These are phyloP conservation scores for Alethe castanea DNA, from an alignment of 2,113 vertebrate species.

Conservation along the genomic window DNA sequence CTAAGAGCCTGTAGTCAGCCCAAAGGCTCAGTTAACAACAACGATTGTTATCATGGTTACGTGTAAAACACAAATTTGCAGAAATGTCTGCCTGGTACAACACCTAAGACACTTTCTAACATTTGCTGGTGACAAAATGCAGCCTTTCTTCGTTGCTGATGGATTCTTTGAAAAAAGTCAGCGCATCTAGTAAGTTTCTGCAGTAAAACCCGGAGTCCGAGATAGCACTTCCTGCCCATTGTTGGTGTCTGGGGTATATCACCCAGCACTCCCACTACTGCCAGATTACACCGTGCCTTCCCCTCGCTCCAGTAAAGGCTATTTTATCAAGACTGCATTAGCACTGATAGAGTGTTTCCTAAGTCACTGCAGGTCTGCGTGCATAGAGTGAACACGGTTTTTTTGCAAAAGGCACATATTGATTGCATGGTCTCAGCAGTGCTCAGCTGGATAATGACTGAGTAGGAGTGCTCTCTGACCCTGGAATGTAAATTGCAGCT, in stretches of 20 bases:
- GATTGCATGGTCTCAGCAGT: not conserved
- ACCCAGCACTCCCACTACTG: not conserved
- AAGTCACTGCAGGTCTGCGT: not conserved
- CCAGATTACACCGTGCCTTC: not conserved
- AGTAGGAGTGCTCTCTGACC: not conserved
- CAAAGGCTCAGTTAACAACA: not conserved
- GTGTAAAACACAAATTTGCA: not conserved
- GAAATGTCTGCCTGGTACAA: not conserved
- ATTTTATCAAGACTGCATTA: not conserved
- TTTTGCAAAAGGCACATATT: not conserved
- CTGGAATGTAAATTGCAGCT: slow-evolving; percentile 47
- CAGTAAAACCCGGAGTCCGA: not conserved
- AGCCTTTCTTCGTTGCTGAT: not conserved
- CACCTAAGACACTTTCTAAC: not conserved
- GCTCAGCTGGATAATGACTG: not conserved
- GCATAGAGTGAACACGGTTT: not conserved
- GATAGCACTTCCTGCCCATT: not conserved
- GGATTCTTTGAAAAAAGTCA: not conserved
- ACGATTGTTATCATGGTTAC: too few species aligned
- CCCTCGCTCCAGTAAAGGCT: rapidly evolving
- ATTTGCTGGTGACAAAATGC: not conserved
- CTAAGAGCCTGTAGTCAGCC: not conserved
- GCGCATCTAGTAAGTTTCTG: not conserved
- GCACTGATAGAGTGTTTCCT: not conserved
- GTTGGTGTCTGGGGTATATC: not conserved